phyloP scores from a whole-genome alignment of 2,797 vertebrate genomes.

The Hippopotamyrus pictus region DNA sequence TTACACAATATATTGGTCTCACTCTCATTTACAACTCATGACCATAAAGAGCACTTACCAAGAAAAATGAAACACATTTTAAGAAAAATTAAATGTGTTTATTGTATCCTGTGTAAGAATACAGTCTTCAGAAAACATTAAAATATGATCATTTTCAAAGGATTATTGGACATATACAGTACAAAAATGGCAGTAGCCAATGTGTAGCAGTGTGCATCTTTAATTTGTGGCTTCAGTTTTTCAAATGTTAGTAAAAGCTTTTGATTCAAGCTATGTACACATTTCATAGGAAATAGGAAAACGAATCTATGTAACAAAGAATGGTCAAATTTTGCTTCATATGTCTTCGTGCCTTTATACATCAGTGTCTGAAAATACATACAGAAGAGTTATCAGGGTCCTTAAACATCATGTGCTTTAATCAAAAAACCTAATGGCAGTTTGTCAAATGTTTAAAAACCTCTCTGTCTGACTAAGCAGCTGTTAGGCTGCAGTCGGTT shows the following conservation, averaged over 20 bases:
- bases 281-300: background rate
- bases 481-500: background rate
- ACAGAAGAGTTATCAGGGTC: background rate
- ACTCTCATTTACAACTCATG: background rate
- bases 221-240: constrained; percentile 30
- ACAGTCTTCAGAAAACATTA: constrained; percentile 46
- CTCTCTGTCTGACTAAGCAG: background rate
- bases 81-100: constrained; percentile 43
- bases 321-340: background rate
- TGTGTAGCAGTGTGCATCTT: constrained; percentile 31
- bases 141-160: constrained; percentile 30
- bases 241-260: background rate
- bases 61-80: background rate
- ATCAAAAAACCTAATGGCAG: too few species aligned
- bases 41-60: background rate
- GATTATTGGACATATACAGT: constrained; percentile 46
- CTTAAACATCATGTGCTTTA: background rate
- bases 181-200: constrained; percentile 48
- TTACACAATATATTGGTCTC: background rate
- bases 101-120: constrained; percentile 47
- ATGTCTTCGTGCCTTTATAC: background rate
- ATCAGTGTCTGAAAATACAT: background rate
- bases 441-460: background rate
- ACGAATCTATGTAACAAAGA: background rate
- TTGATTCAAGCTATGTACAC: background rate